Conservation (phyloP, 92 coral and sea anemone species). For the Porites rus region DNA sequence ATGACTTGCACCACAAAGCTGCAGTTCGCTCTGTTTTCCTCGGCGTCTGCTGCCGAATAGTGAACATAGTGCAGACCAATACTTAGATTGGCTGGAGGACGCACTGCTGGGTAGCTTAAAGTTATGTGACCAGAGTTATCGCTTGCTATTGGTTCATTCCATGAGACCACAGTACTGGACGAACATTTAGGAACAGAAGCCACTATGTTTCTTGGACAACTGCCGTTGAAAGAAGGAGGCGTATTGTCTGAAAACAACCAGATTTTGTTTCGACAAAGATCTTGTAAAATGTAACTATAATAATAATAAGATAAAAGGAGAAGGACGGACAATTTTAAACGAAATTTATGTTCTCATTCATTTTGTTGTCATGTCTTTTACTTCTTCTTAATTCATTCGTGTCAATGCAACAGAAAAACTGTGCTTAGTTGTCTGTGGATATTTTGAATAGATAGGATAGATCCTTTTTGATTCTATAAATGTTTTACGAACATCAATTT, state of each 20-base stretch:
- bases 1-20: constrained; percentile 46
- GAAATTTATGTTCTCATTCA: too few relatives aligned
- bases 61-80: constrained; percentile 40
- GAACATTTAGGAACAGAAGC: constrained; percentile 40
- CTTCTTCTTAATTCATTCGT: too few relatives aligned
- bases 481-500: too few relatives aligned
- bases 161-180: constrained; percentile 19
- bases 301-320: too few relatives aligned
- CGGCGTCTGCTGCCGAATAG: constrained; percentile 63
- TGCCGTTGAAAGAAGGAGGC: constrained; percentile 46
- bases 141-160: constrained; percentile 52
- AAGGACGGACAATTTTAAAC: too few relatives aligned
- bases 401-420: too few relatives aligned
- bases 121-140: constrained; percentile 63
- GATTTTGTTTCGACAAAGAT: neutral
- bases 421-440: too few relatives aligned
- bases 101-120: constrained; percentile 38
- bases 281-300: too few relatives aligned
- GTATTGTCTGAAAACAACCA: constrained; percentile 32
- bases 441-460: too few relatives aligned
- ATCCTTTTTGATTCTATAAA: too few relatives aligned
- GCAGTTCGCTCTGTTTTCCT: constrained; percentile 55
- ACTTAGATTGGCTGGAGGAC: constrained; percentile 42
- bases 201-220: constrained; percentile 44
- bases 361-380: too few relatives aligned